These are phyloP conservation scores for Apostichopus parvimensis DNA, from an alignment of 35 echinoderm and acorn worm species.

Conservation along the genomic window DNA sequence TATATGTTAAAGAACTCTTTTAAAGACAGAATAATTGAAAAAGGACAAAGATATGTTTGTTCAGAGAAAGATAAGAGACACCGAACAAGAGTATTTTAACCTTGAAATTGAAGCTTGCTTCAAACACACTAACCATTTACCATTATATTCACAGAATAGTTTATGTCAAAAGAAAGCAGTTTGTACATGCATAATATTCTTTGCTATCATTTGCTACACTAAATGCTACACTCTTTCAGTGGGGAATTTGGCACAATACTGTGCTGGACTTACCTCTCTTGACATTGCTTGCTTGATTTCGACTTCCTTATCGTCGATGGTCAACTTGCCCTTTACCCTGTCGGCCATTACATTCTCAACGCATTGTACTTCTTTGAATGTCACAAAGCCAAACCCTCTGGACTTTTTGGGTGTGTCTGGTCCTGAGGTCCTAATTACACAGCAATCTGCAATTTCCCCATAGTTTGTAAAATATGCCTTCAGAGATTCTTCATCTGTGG, in stretches of 20 bases:
- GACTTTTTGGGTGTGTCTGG: conserved; percentile 65
- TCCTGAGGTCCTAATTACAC: conserved; percentile 72
- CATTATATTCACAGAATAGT: too few relatives aligned
- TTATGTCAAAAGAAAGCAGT: too few relatives aligned
- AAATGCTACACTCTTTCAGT: neutral
- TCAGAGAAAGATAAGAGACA: too few relatives aligned
- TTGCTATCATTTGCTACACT: neutral
- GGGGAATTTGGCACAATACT: neutral
- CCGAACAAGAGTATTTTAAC: too few relatives aligned
- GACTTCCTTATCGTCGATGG: conserved; percentile 75
- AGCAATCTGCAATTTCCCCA: conserved; percentile 81
- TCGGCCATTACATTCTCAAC: conserved; percentile 69
- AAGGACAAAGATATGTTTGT: too few relatives aligned
- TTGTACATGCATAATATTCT: too few relatives aligned
- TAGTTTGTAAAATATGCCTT: conserved; percentile 65
- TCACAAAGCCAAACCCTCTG: conserved; percentile 94
- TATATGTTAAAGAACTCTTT: too few relatives aligned
- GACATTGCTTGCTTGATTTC: conserved; percentile 86
- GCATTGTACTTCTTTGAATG: conserved; percentile 55
- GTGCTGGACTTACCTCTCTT: conserved; percentile 74
- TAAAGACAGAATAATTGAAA: too few relatives aligned
- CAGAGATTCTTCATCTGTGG: conserved; percentile 71
- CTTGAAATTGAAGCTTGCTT: too few relatives aligned
- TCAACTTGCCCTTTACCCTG: conserved; percentile 43
- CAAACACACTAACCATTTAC: too few relatives aligned